Base-by-base conservation (phyloP, 1,140 invertebrate species). In the Drosophila busckii region DNA sequence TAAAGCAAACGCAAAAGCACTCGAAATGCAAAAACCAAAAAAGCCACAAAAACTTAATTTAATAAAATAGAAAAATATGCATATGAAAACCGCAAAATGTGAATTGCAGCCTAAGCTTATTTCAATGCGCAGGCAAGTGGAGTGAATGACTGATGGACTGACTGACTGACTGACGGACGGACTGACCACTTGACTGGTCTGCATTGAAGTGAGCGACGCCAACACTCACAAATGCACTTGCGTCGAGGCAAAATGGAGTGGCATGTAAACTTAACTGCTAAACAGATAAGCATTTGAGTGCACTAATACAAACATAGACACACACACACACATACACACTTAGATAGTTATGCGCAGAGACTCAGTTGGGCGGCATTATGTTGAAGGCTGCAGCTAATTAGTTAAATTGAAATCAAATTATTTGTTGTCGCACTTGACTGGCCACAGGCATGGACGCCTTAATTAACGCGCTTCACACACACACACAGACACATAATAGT, bases 331-430 rank as follows among this genome's bases (percentile, higher is more conserved):
- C 23, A 48, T 8, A 40, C 23, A 40, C 9, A 40, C 41, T 7
- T 10, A 44, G 19, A 34, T 25, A 28, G 20, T 15, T 32, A 15
- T 0, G 20, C 19, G 12, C 20, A 35, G 10, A 35, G 13, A 44
- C 41, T 31, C 23, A 53, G 62, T 37, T 58, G 62, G 42, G n/a
- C 50, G 49, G 54, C 63, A 70, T 68, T 56, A 73, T 67, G 73
- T 80, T 67, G 75, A 73, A 70, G 65, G 75, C 68, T 56, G 49
- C 28, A 70, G 82, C 82, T 84, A 84, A 84, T 84, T 84, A 84
- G 75, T 82, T 80, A 68, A 84, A 84, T 84, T 84, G 82, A 84
- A 84, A 84, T 84, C 82, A 84, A 85, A 84, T 84, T 84, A 84
- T 84, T 84, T 84, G 82, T 82, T 85, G 80, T 85, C 69, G 82